Evolutionary conservation across 2,888 invertebrate species (phyloP), one percentile per base, ranked within the genome.

Genomic region (Drosophila dives): DNA sequence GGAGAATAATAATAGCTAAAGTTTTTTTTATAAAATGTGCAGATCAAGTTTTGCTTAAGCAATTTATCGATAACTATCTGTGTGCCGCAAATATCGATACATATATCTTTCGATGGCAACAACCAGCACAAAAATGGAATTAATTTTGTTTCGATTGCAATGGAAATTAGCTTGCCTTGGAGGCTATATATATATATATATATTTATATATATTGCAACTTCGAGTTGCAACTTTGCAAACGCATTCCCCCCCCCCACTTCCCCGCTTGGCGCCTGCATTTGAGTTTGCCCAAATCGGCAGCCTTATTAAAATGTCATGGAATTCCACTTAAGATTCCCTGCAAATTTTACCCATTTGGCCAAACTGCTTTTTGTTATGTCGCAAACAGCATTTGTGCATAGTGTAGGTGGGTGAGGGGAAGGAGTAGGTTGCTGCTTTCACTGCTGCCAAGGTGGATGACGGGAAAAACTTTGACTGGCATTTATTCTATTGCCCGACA

Each of bases 291-390:
- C 80, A 72, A 77, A 77, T 75, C 61, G 77, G 74, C 77, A 81
- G 62, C 80, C 80, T 84, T 89, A 86, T 89, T 89, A 89, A 86
- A 86, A 86, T 85, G 86, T 86, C 89, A 86, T 80, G 89, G 85
- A 86, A 82, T 82, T 86, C 89, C 87, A 87, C 89, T 87, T 86
- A 87, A 84, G 81, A 83, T 81, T 83, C 81, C 72, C 64, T 65
- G 79, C 71, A 79, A 77, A 79, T 81, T 81, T 79, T 56, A 64
- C 68, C 69, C 71, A 77, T 74, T 80, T 80, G 74, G 80, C 66
- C 78, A 78, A 80, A 78, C 80, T 62, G 78, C 75, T 81, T 80
- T 77, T 72, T 81, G 72, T 77, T 81, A 69, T 75, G 65, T 65
- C 48, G 34, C 64, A 53, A 55, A 55, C 45, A 34, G 72, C 62